These are phyloP conservation scores for Rousettus leschenaultii DNA, from an alignment of 2,113 vertebrate genomes.

Conservation along the genomic window DNA sequence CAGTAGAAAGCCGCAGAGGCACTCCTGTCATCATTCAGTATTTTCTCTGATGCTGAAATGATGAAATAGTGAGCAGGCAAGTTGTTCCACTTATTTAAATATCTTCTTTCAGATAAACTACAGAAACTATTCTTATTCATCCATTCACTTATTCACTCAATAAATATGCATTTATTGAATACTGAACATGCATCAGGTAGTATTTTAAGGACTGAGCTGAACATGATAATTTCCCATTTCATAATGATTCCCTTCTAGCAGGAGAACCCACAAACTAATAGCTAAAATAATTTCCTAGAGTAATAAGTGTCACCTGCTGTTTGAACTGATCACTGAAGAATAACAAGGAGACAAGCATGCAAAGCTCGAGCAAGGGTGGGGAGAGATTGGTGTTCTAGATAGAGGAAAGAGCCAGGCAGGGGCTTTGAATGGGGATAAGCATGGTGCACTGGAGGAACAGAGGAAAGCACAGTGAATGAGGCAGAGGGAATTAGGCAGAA, in stretches of 20 bases:
- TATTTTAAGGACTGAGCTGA: neutral
- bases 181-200: neutral
- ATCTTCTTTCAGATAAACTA: neutral
- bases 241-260: neutral
- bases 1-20: neutral
- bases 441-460: accelerated
- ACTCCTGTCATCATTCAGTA: neutral
- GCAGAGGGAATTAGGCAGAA: neutral
- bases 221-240: neutral
- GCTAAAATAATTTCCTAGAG: neutral
- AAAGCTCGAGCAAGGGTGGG: neutral
- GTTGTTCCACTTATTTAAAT: neutral
- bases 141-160: neutral
- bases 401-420: neutral
- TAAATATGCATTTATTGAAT: neutral
- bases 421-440: no score
- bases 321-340: neutral
- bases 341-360: neutral
- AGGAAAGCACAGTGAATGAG: neutral
- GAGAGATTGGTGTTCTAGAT: neutral
- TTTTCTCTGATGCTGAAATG: neutral
- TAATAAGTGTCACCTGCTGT: neutral
- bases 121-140: neutral
- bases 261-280: neutral
- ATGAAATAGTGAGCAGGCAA: neutral